Evolutionary conservation across 2,888 invertebrate species (phyloP).

Genomic region (Drosophila mercatorum): DNA sequence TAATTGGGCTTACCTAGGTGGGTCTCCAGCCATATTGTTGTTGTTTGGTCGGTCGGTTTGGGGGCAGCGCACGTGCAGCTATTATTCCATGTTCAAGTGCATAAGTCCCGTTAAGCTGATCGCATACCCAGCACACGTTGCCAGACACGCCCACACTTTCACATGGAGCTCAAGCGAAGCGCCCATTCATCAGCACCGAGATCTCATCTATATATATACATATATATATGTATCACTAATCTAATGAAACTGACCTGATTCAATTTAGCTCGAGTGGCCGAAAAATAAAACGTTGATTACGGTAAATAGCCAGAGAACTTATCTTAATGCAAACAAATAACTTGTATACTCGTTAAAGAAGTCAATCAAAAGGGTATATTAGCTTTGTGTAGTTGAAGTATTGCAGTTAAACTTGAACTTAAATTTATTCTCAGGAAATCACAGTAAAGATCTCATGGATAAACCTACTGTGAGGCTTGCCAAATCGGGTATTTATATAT

Average conservation of each 20-base stretch:
- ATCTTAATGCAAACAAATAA: constrained; percentile 4
- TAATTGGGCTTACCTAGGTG: constrained; percentile 37
- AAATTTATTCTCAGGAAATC: background rate
- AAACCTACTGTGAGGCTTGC: too few relatives aligned
- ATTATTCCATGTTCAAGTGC: constrained; percentile 42
- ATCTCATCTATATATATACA: background rate
- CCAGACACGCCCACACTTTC: constrained; percentile 43
- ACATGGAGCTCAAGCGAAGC: constrained; percentile 21
- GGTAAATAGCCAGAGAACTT: constrained; percentile 8
- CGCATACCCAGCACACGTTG: constrained; percentile 18
- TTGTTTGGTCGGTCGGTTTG: constrained; percentile 6
- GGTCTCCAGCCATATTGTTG: constrained; percentile 19
- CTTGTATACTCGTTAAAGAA: background rate
- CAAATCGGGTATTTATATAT: too few relatives aligned
- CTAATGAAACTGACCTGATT: constrained; percentile 48
- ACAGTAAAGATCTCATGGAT: background rate
- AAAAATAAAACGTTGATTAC: constrained; percentile 7
- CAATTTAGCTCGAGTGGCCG: constrained; percentile 39
- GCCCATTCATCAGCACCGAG: constrained; percentile 14
- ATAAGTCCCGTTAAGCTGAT: constrained; percentile 23
- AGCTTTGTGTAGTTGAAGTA: background rate
- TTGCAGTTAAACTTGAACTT: background rate
- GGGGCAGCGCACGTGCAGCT: constrained; percentile 39
- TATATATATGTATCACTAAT: constrained; percentile 26
- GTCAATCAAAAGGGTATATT: background rate